Base-by-base conservation (phyloP, 2,113 vertebrate genomes). In the Sapajus apella region DNA sequence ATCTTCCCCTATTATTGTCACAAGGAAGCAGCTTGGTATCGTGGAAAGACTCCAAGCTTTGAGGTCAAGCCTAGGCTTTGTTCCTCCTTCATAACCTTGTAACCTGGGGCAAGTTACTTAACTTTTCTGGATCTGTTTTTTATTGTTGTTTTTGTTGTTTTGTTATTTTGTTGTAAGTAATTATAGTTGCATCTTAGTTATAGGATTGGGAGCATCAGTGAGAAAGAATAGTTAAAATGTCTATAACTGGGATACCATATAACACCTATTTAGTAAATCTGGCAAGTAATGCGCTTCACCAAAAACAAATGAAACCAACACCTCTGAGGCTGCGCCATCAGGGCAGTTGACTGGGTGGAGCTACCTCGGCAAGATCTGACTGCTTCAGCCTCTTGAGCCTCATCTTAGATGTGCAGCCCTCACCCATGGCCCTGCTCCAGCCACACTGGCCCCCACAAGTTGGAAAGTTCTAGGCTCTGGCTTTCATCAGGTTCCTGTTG, bases 171-270 rank as follows among this genome's bases (percentile, higher is more conserved):
- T 35, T n/a, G 70, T 72, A 79, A 5, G 3, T 66, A 81, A 58
- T 61, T 68, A 37, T 2, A 82, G 23, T 4, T 50, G 2, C 4
- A 83, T 86, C 92, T 96, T 79, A 96, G 20, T 79, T 96, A 83
- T 0, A 91, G 56, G 56, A 64, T 47, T 55, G 3, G 70, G 76
- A 50, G 18, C 25, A 80, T 72, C 12, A 56, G n/a, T 64, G 32
- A 90, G 7, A 76, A 90, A 87, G 70, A 73, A 13, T 30, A 30
- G 7, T 2, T 37, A 61, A 58, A 94, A 72, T 35, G 32, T 17
- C 40, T n/a, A 21, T 9, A 84, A 47, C n/a, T n/a, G 18, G 12
- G 37, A 64, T 9, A 40, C 17, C 21, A 50, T 27, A 12, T 5
- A 68, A 56, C 13, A 61, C 1, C 0, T 4, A 8, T n/a, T 66